A percentile compares a stretch with the other conserved stretches of the same genome.
Conservation (phyloP, 2,797 vertebrate species). For the Eidolon dupreanum region DNA sequence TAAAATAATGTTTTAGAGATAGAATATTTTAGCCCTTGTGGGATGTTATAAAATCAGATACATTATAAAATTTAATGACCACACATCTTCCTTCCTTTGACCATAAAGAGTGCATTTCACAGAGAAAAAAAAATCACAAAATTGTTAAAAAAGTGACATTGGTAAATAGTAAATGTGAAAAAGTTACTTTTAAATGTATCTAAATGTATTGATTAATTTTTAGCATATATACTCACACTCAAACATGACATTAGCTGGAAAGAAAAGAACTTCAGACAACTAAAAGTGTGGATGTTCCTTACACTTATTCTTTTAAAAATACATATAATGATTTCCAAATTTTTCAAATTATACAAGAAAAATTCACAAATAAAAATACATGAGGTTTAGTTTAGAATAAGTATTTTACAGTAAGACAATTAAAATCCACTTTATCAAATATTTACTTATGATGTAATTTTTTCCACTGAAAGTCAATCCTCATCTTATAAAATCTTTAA, state of each 20-base stretch:
- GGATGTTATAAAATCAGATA: background rate
- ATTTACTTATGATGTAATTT: background rate
- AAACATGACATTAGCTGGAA: background rate
- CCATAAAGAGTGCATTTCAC: background rate
- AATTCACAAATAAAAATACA: constrained; percentile 16
- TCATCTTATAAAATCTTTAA: background rate
- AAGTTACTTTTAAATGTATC: background rate
- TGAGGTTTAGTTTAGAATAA: background rate
- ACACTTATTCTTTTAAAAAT: background rate
- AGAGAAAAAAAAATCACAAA: background rate
- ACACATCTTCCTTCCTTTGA: background rate
- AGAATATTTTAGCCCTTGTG: background rate
- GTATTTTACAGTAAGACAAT: background rate
- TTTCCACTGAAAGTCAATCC: background rate
- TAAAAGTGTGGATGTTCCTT: background rate
- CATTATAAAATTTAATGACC: background rate
- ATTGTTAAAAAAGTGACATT: background rate
- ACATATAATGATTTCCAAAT: background rate
- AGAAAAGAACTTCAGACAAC: background rate
- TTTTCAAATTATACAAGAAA: constrained; percentile 41
- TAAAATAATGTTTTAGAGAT: background rate
- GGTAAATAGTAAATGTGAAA: background rate
- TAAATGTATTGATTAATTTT: background rate
- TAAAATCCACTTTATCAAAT: constrained; percentile 15
- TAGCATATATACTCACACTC: background rate